These are phyloP conservation scores for Patella caerulea DNA, from an alignment of 2,888 invertebrate species.

Conservation along the genomic window DNA sequence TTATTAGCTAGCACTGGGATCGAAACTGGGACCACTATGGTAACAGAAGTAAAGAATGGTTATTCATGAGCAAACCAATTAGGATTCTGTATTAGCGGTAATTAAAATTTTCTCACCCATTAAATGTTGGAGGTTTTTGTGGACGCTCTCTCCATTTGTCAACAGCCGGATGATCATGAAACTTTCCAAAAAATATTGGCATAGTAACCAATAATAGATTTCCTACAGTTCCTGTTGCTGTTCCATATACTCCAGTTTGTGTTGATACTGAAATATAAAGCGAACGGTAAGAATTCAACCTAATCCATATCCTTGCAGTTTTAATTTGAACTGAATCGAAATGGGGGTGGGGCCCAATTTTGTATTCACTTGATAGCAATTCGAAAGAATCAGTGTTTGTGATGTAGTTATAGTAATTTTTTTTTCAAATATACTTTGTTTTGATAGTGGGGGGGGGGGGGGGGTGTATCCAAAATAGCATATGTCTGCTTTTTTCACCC, in stretches of 20 bases:
- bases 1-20: background rate
- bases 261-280: constrained; percentile 38
- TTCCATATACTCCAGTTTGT: constrained; percentile 41
- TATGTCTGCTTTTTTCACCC: too few relatives aligned
- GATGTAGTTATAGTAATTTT: too few relatives aligned
- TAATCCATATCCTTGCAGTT: too few relatives aligned
- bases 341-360: too few relatives aligned
- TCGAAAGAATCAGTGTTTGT: too few relatives aligned
- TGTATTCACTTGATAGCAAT: too few relatives aligned
- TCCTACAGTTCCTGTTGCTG: constrained; percentile 50
- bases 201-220: constrained; percentile 46
- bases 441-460: too few relatives aligned
- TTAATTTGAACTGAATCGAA: too few relatives aligned
- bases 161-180: constrained; percentile 56
- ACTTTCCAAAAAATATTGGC: constrained; percentile 59
- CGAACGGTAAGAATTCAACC: too few relatives aligned
- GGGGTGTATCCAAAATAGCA: too few relatives aligned
- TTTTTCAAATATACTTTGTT: too few relatives aligned
- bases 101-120: constrained; percentile 39
- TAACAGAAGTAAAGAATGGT: background rate
- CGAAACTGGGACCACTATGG: constrained; percentile 1
- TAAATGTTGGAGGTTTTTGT: constrained; percentile 33
- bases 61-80: too few relatives aligned
- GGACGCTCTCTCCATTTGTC: constrained; percentile 58
- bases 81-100: background rate